These are phyloP conservation scores for Microctonus aethiopoides DNA, from an alignment of 2,888 invertebrate genomes.

Conservation along the genomic window DNA sequence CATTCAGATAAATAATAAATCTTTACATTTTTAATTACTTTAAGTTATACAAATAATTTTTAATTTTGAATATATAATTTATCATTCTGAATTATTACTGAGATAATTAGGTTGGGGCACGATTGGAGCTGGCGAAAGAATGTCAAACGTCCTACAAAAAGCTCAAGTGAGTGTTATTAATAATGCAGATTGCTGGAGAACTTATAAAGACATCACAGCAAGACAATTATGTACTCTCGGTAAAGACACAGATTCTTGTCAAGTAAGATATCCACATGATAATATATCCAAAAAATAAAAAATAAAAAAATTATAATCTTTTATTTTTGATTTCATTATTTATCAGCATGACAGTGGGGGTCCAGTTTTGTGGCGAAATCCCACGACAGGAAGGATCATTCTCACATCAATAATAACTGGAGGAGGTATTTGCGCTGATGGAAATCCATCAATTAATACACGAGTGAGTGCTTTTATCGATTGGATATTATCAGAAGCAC, in stretches of 20 bases:
- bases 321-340: slow-evolving; percentile 66
- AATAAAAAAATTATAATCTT: neutral
- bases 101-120: slow-evolving; percentile 76
- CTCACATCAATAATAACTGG: slow-evolving; percentile 70
- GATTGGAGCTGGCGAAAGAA: slow-evolving; percentile 67
- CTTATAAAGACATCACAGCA: slow-evolving; percentile 40
- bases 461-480: slow-evolving; percentile 69
- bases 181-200: slow-evolving; percentile 65
- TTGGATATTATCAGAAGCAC: slow-evolving; percentile 69
- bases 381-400: slow-evolving; percentile 48
- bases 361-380: slow-evolving; percentile 70
- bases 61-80: neutral
- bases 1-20: too few relatives aligned
- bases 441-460: slow-evolving; percentile 70
- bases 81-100: slow-evolving; percentile 33
- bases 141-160: slow-evolving; percentile 69
- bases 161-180: slow-evolving; percentile 69
- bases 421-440: slow-evolving; percentile 70
- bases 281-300: too few relatives aligned
- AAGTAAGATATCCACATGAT: slow-evolving; percentile 64
- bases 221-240: slow-evolving; percentile 69
- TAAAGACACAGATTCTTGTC: slow-evolving; percentile 72
- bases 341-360: slow-evolving; percentile 69
- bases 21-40: too few relatives aligned
- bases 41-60: too few relatives aligned